A percentile compares a stretch with the other conserved stretches of the same genome.
Evolutionary conservation across 2,888 invertebrate species (phyloP).

Genomic region (Leucophenga montana): DNA sequence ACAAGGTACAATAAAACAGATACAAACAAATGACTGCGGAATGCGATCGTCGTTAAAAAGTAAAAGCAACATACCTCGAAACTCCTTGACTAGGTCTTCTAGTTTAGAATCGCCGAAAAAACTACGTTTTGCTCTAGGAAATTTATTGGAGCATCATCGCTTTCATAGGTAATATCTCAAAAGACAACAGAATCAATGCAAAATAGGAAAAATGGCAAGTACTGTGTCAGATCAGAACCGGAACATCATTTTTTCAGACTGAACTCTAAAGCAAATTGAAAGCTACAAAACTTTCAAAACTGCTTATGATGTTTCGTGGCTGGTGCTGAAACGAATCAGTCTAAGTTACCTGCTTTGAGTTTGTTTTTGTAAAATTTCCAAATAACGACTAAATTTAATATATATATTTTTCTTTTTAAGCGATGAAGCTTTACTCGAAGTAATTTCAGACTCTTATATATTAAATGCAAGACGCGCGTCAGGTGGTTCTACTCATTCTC

Average conservation of each 20-base stretch:
- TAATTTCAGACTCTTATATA: constrained; percentile 68
- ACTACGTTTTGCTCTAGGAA: constrained; percentile 84
- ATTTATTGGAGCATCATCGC: constrained; percentile 75
- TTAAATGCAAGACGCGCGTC: constrained; percentile 61
- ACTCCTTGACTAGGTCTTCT: constrained; percentile 79
- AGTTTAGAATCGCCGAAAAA: constrained; percentile 90
- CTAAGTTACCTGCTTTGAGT: too few species aligned
- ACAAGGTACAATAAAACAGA: constrained; percentile 70
- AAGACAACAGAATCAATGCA: too few species aligned
- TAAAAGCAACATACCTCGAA: constrained; percentile 74
- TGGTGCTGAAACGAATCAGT: too few species aligned
- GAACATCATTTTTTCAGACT: too few species aligned
- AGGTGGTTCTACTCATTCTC: constrained; percentile 68
- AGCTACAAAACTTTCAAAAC: too few species aligned
- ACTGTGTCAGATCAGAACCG: too few species aligned
- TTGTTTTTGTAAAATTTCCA: too few species aligned
- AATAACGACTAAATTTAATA: too few species aligned
- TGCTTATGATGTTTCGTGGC: too few species aligned
- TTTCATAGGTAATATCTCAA: constrained; percentile 69
- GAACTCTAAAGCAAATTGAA: too few species aligned
- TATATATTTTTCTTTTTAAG: constrained; percentile 45
- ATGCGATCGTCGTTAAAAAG: constrained; percentile 81
- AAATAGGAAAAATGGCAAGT: too few species aligned
- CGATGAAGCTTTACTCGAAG: constrained; percentile 72
- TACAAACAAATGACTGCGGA: constrained; percentile 59